These are phyloP conservation scores for Castor canadensis DNA, from an alignment of 2,113 vertebrate genomes.

Conservation along the genomic window DNA sequence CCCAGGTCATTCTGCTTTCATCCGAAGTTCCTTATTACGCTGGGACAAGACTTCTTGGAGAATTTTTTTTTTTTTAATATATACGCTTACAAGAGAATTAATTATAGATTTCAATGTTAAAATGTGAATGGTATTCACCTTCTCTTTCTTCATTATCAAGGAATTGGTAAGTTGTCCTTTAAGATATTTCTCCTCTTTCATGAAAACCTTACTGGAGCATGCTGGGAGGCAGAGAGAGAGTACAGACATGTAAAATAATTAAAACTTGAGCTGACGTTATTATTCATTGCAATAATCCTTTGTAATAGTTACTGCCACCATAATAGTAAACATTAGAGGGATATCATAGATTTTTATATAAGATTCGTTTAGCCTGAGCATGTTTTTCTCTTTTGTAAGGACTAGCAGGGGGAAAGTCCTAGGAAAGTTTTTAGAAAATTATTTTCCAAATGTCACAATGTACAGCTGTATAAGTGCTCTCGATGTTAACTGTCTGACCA, in stretches of 20 bases:
- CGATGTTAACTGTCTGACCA: conserved; percentile 77
- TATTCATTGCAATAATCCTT: background rate
- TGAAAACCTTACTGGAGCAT: background rate
- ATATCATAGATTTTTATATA: background rate
- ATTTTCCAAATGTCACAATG: conserved; percentile 48
- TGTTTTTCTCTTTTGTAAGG: background rate
- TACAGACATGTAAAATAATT: background rate
- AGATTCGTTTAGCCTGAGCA: conserved; percentile 3
- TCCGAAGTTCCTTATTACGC: conserved; percentile 66
- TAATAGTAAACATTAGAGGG: background rate
- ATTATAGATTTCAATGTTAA: background rate
- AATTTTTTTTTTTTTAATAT: background rate
- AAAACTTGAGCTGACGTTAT: background rate
- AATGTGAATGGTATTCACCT: conserved; percentile 15
- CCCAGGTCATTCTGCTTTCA: conserved; percentile 28
- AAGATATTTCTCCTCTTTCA: background rate
- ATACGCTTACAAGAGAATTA: conserved; percentile 29
- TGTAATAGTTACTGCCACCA: background rate
- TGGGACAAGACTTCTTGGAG: conserved; percentile 16
- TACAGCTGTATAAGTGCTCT: conserved; percentile 57
- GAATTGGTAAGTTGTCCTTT: conserved; percentile 62
- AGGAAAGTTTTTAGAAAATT: conserved; percentile 5
- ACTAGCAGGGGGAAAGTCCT: background rate
- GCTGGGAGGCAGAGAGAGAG: background rate
- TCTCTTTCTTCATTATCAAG: conserved; percentile 42